Conservation (phyloP, 1,140 invertebrate genomes). For the Aphis craccivora region DNA sequence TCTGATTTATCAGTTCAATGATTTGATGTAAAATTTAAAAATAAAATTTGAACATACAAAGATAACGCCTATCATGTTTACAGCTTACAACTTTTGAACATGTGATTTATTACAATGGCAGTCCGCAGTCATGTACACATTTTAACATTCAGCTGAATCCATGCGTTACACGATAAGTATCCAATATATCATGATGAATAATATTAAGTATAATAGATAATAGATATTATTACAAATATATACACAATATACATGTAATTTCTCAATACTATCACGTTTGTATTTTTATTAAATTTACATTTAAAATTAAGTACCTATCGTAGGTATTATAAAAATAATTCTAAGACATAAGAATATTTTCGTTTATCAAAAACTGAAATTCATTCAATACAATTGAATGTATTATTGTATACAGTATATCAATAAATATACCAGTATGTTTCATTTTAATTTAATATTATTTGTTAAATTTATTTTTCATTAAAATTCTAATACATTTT, state of each 20-base stretch:
- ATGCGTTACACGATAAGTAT: neutral
- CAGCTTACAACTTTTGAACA: neutral
- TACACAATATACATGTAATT: neutral
- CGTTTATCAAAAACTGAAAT: neutral
- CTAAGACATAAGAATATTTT: neutral
- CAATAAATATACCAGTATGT: neutral
- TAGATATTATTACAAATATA: no score
- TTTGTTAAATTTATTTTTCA: neutral
- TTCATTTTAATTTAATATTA: neutral
- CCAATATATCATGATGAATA: conserved; percentile 1
- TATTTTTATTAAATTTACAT: neutral
- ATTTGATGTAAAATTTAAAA: neutral
- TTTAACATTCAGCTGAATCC: neutral
- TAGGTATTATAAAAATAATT: no score
- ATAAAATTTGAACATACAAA: neutral
- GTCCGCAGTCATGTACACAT: neutral
- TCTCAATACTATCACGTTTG: neutral
- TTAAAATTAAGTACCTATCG: neutral
- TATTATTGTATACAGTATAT: no score
- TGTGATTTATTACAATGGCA: neutral
- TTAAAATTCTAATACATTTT: neutral
- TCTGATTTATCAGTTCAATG: neutral
- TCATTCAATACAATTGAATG: neutral
- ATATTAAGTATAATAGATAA: neutral
- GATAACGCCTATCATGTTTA: conserved; percentile 9